Base-by-base conservation (phyloP, 1,140 invertebrate species). In the Heterodera schachtii region DNA sequence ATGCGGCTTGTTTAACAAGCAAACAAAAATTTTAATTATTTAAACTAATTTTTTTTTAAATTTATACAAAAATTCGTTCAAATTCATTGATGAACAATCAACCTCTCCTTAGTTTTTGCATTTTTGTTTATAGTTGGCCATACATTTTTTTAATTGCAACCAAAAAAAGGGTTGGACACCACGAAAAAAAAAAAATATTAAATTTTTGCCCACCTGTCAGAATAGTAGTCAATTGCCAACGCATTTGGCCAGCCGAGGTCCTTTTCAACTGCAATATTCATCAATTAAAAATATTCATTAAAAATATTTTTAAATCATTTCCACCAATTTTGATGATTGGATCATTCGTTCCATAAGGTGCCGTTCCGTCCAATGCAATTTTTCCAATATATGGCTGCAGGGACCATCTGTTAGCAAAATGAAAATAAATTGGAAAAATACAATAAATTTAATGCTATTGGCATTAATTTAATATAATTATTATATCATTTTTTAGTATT, bases 181-280 rank as follows among this genome's bases (percentile, higher is more conserved):
- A 31, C 31, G 1, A 43, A 43, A 13, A 52, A 52, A 9, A 44
- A 74, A 74, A 19, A n/a, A n/a, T n/a, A n/a, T n/a, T n/a, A n/a
- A n/a, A n/a, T 41, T 31, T 31, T 31, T 31, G 31, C 31, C 31
- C 47, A 82, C 84, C 94, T 92, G 84, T 98, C 94, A 3, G 95
- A 96, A 87, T 98, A 96, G 89, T 96, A 98, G 87, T 99, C 97
- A 74, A 99, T 94, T 0, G 97, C 96, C 0, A 99, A 90, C 3
- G 96, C 97, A 90, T 98, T 98, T 0, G 97, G 97, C 96, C 96
- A 98, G 19, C 96, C 96, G 21, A 99, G 94, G 86, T 96, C 96
- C 79, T 98, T 93, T 87, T 96, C 94, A 93, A 89, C 87, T 13
- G 16, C 19, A 60, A 89, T 60, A 74, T 89, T 89, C 21, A 83